phyloP scores from a whole-genome alignment of 1,140 invertebrate species.

The Atta colombica region DNA sequence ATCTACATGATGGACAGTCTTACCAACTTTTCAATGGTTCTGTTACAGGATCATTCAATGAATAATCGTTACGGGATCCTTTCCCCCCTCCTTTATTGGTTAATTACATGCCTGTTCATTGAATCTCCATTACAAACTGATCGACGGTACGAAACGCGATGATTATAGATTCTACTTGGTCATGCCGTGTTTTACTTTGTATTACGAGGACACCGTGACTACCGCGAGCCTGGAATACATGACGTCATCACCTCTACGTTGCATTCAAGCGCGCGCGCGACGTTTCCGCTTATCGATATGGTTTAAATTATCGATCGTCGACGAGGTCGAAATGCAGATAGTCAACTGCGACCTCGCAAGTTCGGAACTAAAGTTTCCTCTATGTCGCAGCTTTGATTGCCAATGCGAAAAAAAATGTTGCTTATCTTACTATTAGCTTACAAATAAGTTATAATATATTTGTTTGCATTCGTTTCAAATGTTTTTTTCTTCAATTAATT shows the following conservation, averaged over 20 bases:
- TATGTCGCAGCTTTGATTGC: conserved; percentile 9
- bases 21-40: conserved; percentile 37
- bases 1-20: conserved; percentile 29
- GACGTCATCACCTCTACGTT: neutral
- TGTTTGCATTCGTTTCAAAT: neutral
- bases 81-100: neutral
- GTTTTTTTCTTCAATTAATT: neutral
- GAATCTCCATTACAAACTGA: conserved; percentile 13
- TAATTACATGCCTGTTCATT: neutral
- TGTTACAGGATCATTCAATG: neutral
- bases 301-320: conserved; percentile 64
- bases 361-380: conserved; percentile 51
- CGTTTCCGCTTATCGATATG: conserved; percentile 58
- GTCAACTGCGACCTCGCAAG: conserved; percentile 39
- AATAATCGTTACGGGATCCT: conserved; percentile 2
- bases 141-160: neutral
- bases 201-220: neutral
- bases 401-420: neutral
- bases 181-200: conserved; percentile 16
- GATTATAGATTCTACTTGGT: conserved; percentile 42
- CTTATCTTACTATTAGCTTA: neutral
- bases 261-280: conserved; percentile 14
- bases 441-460: too few species aligned
- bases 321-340: conserved; percentile 54
- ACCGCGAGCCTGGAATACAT: neutral